These are phyloP conservation scores for Ischnura elegans DNA, from an alignment of 2,888 invertebrate genomes.

Conservation along the genomic window DNA sequence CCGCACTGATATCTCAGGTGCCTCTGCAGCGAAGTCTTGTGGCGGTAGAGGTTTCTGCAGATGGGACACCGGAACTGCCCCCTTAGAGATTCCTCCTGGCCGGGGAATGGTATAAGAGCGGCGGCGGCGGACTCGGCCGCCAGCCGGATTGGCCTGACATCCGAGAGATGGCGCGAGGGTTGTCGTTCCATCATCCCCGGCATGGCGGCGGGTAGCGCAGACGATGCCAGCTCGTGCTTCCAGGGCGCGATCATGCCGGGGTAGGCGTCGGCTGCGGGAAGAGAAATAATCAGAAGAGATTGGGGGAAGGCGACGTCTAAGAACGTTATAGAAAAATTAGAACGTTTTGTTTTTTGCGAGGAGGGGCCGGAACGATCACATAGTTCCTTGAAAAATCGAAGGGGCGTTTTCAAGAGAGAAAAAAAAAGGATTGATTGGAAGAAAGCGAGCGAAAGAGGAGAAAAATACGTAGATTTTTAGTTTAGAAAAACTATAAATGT, in stretches of 20 bases:
- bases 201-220: constrained; percentile 54
- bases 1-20: constrained; percentile 73
- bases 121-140: constrained; percentile 51
- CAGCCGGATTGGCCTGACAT: constrained; percentile 63
- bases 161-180: constrained; percentile 60
- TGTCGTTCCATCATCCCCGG: constrained; percentile 45
- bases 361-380: too few species aligned
- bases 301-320: constrained; percentile 40
- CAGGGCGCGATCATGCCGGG: constrained; percentile 57
- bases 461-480: too few species aligned
- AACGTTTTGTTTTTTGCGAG: too few species aligned
- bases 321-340: too few species aligned
- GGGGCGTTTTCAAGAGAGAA: too few species aligned
- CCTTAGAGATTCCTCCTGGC: constrained; percentile 58
- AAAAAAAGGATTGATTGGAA: too few species aligned
- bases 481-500: too few species aligned
- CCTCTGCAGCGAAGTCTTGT: constrained; percentile 71
- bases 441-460: too few species aligned
- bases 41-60: constrained; percentile 67
- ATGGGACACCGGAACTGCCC: constrained; percentile 65
- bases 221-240: constrained; percentile 38
- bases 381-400: too few species aligned
- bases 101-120: constrained; percentile 61
- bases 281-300: constrained; percentile 59
- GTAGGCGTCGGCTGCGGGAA: constrained; percentile 65